Conservation (phyloP, 2,797 vertebrate species). For the Hoplostethus atlanticus region DNA sequence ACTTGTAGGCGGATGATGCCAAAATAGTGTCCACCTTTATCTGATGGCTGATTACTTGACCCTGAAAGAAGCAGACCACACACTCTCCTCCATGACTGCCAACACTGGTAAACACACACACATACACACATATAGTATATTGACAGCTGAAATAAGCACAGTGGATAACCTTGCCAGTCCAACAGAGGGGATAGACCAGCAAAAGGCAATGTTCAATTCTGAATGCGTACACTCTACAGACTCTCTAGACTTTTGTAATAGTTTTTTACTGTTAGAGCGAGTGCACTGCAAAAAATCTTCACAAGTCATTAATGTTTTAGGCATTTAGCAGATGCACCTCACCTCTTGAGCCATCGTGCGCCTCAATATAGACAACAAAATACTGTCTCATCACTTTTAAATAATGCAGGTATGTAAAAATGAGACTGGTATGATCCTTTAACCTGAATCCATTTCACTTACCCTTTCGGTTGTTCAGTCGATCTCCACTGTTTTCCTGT, state of each 20-base stretch:
- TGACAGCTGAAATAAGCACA: not conserved
- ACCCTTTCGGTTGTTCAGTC: not conserved
- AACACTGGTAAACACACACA: constrained; percentile 33
- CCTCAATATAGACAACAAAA: no score
- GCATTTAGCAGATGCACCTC: constrained; percentile 40
- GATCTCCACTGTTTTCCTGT: not conserved
- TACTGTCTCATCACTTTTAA: not conserved
- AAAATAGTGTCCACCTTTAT: constrained; percentile 71
- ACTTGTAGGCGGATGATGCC: constrained; percentile 57
- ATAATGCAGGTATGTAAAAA: not conserved
- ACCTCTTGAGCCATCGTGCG: not conserved
- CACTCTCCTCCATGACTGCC: constrained; percentile 22
- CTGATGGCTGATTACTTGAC: constrained; percentile 69
- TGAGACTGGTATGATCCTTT: not conserved
- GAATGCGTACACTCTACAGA: no score
- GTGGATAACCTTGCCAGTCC: constrained; percentile 1
- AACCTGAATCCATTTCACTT: not conserved
- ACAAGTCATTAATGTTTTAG: constrained; percentile 4
- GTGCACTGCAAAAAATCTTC: not conserved
- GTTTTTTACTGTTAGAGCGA: no score
- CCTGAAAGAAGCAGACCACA: constrained; percentile 56
- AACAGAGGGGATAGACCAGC: constrained; percentile 8
- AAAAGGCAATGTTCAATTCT: no score
- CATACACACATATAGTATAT: not conserved
- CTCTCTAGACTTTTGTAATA: no score